phyloP scores from a whole-genome alignment of 2,797 vertebrate genomes.

The Sebastes itinus region DNA sequence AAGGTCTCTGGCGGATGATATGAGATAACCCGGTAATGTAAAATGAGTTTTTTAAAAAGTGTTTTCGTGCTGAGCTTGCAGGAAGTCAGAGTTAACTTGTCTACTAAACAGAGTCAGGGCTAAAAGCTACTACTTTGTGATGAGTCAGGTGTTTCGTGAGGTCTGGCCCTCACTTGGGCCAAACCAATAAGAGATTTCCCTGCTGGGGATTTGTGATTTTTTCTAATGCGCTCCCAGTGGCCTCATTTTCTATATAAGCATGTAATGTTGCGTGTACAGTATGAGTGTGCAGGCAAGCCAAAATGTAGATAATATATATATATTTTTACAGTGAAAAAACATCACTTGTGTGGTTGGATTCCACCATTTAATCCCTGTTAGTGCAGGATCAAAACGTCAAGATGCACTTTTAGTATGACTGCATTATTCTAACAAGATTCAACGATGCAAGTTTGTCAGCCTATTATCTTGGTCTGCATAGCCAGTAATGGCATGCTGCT shows the following conservation, averaged over 20 bases:
- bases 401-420: neutral
- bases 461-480: slow-evolving; percentile 4
- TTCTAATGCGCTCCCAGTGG: neutral
- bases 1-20: slow-evolving; percentile 9
- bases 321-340: neutral
- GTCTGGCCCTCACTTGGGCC: neutral
- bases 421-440: slow-evolving; percentile 12
- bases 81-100: slow-evolving; percentile 50
- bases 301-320: no score
- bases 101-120: slow-evolving; percentile 20
- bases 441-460: slow-evolving; percentile 5
- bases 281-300: neutral
- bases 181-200: slow-evolving; percentile 12
- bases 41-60: slow-evolving; percentile 16
- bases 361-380: neutral
- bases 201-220: slow-evolving; percentile 19
- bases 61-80: slow-evolving; percentile 42
- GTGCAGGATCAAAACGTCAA: neutral
- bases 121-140: slow-evolving; percentile 6
- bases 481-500: slow-evolving; percentile 18
- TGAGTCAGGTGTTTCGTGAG: slow-evolving; percentile 42
- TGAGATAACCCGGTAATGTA: slow-evolving; percentile 30
- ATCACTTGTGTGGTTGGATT: neutral
- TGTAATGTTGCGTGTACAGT: neutral
- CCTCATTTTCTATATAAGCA: neutral